phyloP scores from a whole-genome alignment of 2,797 vertebrate genomes.

The Etheostoma nigrum region DNA sequence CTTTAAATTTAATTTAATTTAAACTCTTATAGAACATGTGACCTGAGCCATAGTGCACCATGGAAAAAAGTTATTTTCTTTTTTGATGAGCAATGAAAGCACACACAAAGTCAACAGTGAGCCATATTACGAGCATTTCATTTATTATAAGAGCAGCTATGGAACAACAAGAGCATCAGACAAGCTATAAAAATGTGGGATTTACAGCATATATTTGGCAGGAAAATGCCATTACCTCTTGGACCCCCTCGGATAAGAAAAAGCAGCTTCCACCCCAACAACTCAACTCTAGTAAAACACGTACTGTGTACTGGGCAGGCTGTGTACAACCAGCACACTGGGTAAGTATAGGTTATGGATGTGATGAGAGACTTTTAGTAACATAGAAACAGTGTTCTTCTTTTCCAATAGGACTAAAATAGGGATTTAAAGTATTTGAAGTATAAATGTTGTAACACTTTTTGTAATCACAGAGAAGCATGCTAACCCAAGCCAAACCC shows the following conservation, averaged over 20 bases:
- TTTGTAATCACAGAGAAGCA: not conserved
- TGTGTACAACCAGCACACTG: constrained; percentile 31
- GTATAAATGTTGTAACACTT: not conserved
- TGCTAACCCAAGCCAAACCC: not conserved
- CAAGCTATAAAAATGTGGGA: constrained; percentile 62
- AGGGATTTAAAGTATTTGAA: not conserved
- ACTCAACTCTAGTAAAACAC: constrained; percentile 46
- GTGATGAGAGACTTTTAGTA: constrained; percentile 37
- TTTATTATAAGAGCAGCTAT: constrained; percentile 46
- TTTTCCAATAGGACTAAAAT: constrained; percentile 22
- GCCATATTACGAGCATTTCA: constrained; percentile 62
- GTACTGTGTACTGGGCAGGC: constrained; percentile 10
- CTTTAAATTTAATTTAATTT: constrained; percentile 48
- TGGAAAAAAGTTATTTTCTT: constrained; percentile 59
- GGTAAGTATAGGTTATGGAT: constrained; percentile 40
- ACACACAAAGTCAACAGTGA: constrained; percentile 54
- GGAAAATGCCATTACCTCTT: constrained; percentile 80
- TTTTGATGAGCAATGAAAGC: constrained; percentile 65
- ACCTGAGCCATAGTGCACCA: constrained; percentile 6
- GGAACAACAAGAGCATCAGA: constrained; percentile 70
- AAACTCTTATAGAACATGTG: constrained; percentile 31
- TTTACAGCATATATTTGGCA: constrained; percentile 83
- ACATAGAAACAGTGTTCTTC: constrained; percentile 3
- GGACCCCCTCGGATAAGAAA: constrained; percentile 70
- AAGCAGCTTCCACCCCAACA: constrained; percentile 50